Evolutionary conservation across 2,888 invertebrate species (phyloP), one percentile per base, ranked within the genome.

Genomic region (Cremastinae sp.): DNA sequence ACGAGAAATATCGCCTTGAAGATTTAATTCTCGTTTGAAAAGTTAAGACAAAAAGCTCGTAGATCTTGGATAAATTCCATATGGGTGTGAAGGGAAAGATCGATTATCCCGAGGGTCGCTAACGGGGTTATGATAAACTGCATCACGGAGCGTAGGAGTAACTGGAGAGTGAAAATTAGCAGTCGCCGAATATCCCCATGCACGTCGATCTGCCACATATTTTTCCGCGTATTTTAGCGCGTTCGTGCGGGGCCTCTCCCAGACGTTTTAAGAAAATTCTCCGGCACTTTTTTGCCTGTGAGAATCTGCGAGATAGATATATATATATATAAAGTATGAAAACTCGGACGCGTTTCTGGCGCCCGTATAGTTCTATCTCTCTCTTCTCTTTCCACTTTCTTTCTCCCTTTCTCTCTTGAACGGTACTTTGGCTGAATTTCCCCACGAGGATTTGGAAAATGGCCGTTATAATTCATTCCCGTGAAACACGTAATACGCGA

Each of bases 161-260:
- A 70, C 41, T 43, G 69, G 69, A 65, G 70, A 77, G 69, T 70
- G 74, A 77, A 74, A 74, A 77, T 75, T 75, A 75, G 75, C 72
- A 66, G 72, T 28, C 55, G 43, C 20, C 62, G 43, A 14, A 53
- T 55, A 49, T 53, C 47, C 47, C 14, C 35, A 7, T 14, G n/a
- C 41, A 41, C 8, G 18, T 1, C 39, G 39, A 58, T 49, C 47
- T 66, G 55, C 49, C 75, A 61, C 66, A 75, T 58, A 75, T 75
- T 68, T 68, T 56, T 14, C n/a, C 37, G 43, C 37, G 43, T 58
- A 51, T 62, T 66, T 51, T 56, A 72, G 43, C 45, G 68, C 12
- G 62, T 8, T 68, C 39, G 9, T 22, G 14, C 35, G 58, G 41
- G 51, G 16, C 49, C 28, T 28, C 2, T 20, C 49, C 20, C 45